phyloP scores from a whole-genome alignment of 2,888 invertebrate species.

The Cacoxenus indagator region DNA sequence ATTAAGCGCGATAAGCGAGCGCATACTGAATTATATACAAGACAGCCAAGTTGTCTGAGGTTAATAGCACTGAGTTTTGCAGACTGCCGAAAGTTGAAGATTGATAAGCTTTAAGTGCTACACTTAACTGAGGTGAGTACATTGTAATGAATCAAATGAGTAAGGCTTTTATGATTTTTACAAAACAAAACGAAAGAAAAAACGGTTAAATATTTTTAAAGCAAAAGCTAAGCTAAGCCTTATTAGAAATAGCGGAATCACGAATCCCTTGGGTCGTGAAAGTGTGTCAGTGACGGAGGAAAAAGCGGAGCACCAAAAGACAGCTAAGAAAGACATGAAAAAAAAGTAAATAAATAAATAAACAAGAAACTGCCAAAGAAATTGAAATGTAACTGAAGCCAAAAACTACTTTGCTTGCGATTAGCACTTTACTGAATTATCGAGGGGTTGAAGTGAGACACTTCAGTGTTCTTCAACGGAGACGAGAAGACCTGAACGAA shows the following conservation, averaged over 20 bases:
- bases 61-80: too few relatives aligned
- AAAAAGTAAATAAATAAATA: slow-evolving; percentile 39
- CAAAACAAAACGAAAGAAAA: neutral
- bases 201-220: neutral
- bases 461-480: neutral
- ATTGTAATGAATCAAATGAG: too few relatives aligned
- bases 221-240: neutral
- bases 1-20: slow-evolving; percentile 41
- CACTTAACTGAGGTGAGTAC: too few relatives aligned
- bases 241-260: slow-evolving; percentile 48
- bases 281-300: slow-evolving; percentile 39
- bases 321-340: slow-evolving; percentile 29
- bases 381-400: slow-evolving; percentile 60
- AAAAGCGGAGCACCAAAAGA: slow-evolving; percentile 25
- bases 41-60: too few relatives aligned
- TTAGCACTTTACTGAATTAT: slow-evolving; percentile 57
- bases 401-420: slow-evolving; percentile 61
- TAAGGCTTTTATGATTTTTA: too few relatives aligned
- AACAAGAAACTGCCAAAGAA: slow-evolving; percentile 46
- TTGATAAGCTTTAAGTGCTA: too few relatives aligned
- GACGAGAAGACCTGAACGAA: neutral
- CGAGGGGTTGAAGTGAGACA: neutral
- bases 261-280: slow-evolving; percentile 48
- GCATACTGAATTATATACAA: too few relatives aligned
- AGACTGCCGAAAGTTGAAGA: too few relatives aligned